A percentile compares a stretch with the other conserved stretches of the same genome.
Evolutionary conservation across 2,797 vertebrate species (phyloP).

Genomic region (Galaxias olidus): DNA sequence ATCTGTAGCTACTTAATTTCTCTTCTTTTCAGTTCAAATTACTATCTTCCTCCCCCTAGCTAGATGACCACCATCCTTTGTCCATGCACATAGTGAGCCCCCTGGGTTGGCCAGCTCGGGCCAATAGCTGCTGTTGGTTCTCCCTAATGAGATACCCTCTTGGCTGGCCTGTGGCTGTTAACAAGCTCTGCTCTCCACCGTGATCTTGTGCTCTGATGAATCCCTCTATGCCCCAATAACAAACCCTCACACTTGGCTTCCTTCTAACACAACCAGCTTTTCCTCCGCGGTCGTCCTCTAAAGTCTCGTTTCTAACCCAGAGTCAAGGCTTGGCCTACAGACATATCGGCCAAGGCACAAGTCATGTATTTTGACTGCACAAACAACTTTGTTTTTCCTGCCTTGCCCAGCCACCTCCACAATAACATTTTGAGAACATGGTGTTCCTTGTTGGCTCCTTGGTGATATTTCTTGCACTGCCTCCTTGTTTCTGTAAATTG

Average conservation of each 20-base stretch:
- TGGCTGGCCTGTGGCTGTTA: conserved; percentile 49
- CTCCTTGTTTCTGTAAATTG: conserved; percentile 53
- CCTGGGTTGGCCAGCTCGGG: conserved; percentile 49
- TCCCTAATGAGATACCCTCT: conserved; percentile 62
- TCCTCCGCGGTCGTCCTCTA: conserved; percentile 33
- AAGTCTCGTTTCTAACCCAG: conserved; percentile 40
- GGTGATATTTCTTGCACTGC: conserved; percentile 50
- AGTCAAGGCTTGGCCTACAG: conserved; percentile 28
- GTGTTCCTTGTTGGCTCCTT: conserved; percentile 54
- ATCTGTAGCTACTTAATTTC: background rate
- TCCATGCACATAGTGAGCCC: conserved; percentile 36
- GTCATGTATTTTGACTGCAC: conserved; percentile 28
- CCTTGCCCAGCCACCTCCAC: conserved; percentile 39
- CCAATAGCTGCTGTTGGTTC: conserved; percentile 38
- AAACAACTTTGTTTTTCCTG: conserved; percentile 42
- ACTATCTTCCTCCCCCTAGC: conserved; percentile 9
- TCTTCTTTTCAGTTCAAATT: background rate
- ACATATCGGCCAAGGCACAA: conserved; percentile 18
- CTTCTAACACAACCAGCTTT: conserved; percentile 38
- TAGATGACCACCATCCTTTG: conserved; percentile 27
- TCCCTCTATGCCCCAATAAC: conserved; percentile 53
- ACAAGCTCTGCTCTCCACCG: conserved; percentile 61
- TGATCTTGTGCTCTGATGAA: conserved; percentile 62
- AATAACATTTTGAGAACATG: conserved; percentile 59
- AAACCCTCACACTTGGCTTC: conserved; percentile 50